Evolutionary conservation across 1,140 invertebrate species (phyloP).

Genomic region (Hydropsyche tenuis): DNA sequence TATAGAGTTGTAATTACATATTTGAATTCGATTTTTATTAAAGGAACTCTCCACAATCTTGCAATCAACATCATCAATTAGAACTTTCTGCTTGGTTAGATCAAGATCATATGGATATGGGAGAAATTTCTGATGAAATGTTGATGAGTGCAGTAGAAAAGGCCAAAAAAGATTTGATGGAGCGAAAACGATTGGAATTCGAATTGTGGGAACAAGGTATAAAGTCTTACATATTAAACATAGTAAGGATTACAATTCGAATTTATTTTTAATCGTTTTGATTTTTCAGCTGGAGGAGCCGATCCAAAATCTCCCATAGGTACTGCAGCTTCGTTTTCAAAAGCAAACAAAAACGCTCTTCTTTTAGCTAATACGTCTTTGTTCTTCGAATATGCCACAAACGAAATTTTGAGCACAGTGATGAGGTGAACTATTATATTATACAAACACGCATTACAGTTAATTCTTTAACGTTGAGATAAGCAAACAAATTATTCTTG

Average conservation of each 20-base stretch:
- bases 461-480: neutral
- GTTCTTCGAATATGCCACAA: constrained; percentile 86
- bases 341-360: constrained; percentile 83
- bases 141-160: constrained; percentile 72
- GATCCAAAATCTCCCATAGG: constrained; percentile 87
- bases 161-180: constrained; percentile 74
- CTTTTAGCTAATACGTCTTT: constrained; percentile 84
- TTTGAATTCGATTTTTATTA: constrained; percentile 24
- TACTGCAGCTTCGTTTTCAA: constrained; percentile 85
- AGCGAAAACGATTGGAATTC: constrained; percentile 77
- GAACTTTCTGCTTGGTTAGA: constrained; percentile 72
- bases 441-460: neutral
- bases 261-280: no score
- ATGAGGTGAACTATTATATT: constrained; percentile 60
- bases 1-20: neutral
- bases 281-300: constrained; percentile 72
- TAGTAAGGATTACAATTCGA: no score
- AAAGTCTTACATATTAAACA: neutral
- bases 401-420: constrained; percentile 78
- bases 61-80: constrained; percentile 71
- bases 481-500: neutral
- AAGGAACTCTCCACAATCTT: constrained; percentile 81
- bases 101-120: constrained; percentile 59
- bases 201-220: constrained; percentile 70
- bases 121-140: constrained; percentile 63